phyloP scores from a whole-genome alignment of 2,113 vertebrate genomes.

The Coracopsis vasa region DNA sequence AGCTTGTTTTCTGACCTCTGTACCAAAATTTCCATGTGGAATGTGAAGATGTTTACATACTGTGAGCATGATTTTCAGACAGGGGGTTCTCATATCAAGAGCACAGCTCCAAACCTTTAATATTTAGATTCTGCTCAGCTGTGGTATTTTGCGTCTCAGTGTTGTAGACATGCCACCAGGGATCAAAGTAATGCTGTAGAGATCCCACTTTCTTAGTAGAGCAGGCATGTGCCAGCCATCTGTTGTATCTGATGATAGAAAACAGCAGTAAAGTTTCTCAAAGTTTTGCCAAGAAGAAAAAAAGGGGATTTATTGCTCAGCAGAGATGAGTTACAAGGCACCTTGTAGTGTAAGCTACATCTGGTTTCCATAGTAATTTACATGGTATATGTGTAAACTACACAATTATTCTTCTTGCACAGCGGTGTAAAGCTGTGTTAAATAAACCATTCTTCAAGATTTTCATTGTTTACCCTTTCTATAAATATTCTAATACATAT shows the following conservation, averaged over 20 bases:
- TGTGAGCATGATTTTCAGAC: conserved; percentile 61
- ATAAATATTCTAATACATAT: conserved; percentile 24
- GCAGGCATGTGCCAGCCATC: conserved; percentile 89
- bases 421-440: conserved; percentile 16
- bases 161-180: conserved; percentile 81
- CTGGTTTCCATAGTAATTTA: conserved; percentile 77
- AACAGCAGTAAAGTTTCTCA: conserved; percentile 83
- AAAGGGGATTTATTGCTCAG: conserved; percentile 74
- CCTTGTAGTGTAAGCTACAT: conserved; percentile 80
- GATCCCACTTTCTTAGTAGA: conserved; percentile 78
- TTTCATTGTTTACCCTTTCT: conserved; percentile 24
- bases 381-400: conserved; percentile 69
- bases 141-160: conserved; percentile 83
- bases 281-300: conserved; percentile 77
- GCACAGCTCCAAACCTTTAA: conserved; percentile 71
- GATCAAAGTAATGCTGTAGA: conserved; percentile 82
- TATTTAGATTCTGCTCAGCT: conserved; percentile 77
- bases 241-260: conserved; percentile 85
- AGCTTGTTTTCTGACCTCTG: conserved; percentile 65
- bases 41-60: conserved; percentile 72
- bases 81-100: conserved; percentile 64
- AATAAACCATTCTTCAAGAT: conserved; percentile 13
- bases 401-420: conserved; percentile 55
- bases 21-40: conserved; percentile 59
- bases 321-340: conserved; percentile 81